Evolutionary conservation across 1,140 invertebrate species (phyloP), one percentile per base, ranked within the genome.

Genomic region (Linepithema humile): DNA sequence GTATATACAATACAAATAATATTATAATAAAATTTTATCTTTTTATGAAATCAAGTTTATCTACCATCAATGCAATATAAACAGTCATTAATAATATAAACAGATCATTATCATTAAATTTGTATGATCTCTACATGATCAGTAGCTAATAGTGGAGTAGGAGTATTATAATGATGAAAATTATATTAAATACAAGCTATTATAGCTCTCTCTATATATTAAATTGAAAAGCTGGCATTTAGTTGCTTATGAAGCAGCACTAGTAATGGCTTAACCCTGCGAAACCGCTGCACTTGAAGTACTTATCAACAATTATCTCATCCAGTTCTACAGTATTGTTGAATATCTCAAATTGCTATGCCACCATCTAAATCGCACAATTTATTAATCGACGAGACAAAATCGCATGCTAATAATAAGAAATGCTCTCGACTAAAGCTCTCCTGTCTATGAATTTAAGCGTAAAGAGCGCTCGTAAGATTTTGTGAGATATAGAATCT

Each of bases 61-160:
- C n/a, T n/a, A n/a, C n/a, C n/a, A 38, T 38, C n/a, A 23, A 23
- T 53, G 12, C 50, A 17, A 72, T 53, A 23, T 40, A 53, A 17
- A 15, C n/a, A n/a, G n/a, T 38, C 20, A 70, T 38, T 7, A 55
- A 23, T 0, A 23, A 57, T 12, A 43, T 6, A 20, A 20, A 59
- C 15, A 43, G 17, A 74, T 74, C 40, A 74, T 74, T 74, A 35
- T 74, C 15, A 67, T 48, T 67, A 48, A 67, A 67, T 64, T 67
- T 45, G 43, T 48, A 48, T 48, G 23, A 15, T 64, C 7, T 64
- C 9, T 29, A n/a, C n/a, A n/a, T n/a, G n/a, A n/a, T n/a, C n/a
- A 59, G 17, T 59, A 38, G 23, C 9, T 74, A 48, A 59, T 43
- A n/a, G 26, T 43, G 1, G 4, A 74, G 38, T 17, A 40, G 38